Evolutionary conservation across 37 sponge, comb jelly and placozoan species (phyloP), one percentile per base, ranked within the genome.

Genomic region (Spongilla lacustris): DNA sequence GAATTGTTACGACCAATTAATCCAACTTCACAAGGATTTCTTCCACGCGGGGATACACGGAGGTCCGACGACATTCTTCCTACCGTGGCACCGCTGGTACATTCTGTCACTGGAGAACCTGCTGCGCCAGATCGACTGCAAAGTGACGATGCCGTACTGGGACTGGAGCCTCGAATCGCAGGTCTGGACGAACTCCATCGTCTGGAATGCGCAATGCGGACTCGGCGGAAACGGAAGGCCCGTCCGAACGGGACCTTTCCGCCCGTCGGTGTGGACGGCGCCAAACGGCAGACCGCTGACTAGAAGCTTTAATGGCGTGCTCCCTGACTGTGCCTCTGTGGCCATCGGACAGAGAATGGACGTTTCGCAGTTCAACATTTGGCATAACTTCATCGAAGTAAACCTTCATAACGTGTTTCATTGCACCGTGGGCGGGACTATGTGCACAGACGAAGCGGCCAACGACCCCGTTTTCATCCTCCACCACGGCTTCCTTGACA

Each of bases 1-100:
- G 32, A 73, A 27, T 50, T 67, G 74, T 11, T 88, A 81, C 38
- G 83, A 75, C 38, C 24, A 34, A 19, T 70, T 88, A 8, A 74
- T 88, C 22, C 11, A 32, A 17, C 75, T 74, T 26, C 89, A 88
- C 49, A 27, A 29, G 6, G 33, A 35, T 8, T 29, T 50, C 3
- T 88, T 88, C 49, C 6, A 28, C 36, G 28, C 58, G 36, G 78
- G 89, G 0, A 88, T 88, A 11, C 89, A 88, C 78, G 58, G 58
- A 1, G 58, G 58, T 1, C 27, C 38, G 22, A 11, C 30, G 32
- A 26, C 41, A 9, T 50, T 29, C 50, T 83, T 88, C 37, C 76
- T 88, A 0, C 89, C 89, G n/a, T 88, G 84, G 89, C 84, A 84
- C 37, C 89, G 89, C 21, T 78, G 79, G 84, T 89, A 66, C 74